phyloP scores from a whole-genome alignment of 2,113 vertebrate species.

The Pollachius pollachius region DNA sequence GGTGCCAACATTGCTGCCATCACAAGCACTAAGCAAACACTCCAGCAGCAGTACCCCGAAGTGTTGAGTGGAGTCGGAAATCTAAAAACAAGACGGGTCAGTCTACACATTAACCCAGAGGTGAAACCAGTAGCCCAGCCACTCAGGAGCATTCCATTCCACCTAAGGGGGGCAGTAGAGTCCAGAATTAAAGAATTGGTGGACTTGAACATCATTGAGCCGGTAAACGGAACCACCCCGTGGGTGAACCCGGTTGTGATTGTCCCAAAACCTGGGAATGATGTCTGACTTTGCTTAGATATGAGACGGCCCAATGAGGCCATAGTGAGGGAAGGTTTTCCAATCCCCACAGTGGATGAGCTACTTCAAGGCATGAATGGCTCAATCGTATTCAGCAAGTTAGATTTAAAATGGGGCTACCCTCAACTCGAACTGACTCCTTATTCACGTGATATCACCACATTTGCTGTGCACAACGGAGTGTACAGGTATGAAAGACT shows the following conservation, averaged over 20 bases:
- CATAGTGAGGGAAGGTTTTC: slow-evolving; percentile 18
- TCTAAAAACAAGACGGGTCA: no score
- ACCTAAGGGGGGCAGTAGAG: slow-evolving; percentile 11
- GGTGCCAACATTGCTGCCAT: no score
- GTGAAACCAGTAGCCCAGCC: no score
- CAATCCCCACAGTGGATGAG: slow-evolving; percentile 37
- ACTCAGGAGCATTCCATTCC: no score
- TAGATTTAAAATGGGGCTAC: slow-evolving; percentile 40
- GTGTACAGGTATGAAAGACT: slow-evolving; percentile 35
- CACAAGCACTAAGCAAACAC: no score
- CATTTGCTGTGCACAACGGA: slow-evolving; percentile 30
- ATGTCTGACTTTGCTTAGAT: slow-evolving; percentile 28
- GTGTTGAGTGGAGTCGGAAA: no score
- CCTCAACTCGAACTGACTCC: slow-evolving; percentile 33
- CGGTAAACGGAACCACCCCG: slow-evolving; percentile 8
- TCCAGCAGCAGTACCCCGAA: no score
- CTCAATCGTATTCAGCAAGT: slow-evolving; percentile 29
- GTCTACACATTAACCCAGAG: no score
- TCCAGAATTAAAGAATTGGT: slow-evolving; percentile 17
- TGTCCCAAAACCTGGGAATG: slow-evolving; percentile 24
- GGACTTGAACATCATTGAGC: slow-evolving; percentile 27
- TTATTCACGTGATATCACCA: slow-evolving; percentile 29
- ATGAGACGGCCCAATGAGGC: slow-evolving; percentile 26
- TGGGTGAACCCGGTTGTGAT: slow-evolving; percentile 37
- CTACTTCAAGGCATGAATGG: slow-evolving; percentile 27